Percentiles rank a stretch among this genome's conserved stretches.
These are phyloP conservation scores for Aplysina aerophoba DNA, from an alignment of 37 sponge, comb jelly and placozoan species.

Conservation along the genomic window DNA sequence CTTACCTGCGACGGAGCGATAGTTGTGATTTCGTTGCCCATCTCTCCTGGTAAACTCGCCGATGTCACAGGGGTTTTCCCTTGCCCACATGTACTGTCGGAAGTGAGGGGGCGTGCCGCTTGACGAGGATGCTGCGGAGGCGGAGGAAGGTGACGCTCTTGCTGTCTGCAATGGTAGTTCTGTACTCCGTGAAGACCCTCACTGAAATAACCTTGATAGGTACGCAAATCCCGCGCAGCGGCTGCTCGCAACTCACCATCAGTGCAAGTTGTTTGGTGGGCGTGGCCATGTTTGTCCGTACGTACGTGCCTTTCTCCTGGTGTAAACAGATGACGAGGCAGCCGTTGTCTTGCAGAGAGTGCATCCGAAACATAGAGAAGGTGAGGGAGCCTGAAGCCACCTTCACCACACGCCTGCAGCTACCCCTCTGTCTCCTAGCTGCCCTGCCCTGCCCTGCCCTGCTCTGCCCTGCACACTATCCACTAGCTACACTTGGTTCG, in stretches of 20 bases:
- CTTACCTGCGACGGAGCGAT: constrained; percentile 77
- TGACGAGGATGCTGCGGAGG: not conserved
- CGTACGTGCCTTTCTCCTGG: not conserved
- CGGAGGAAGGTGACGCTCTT: not conserved
- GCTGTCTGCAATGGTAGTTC: not conserved
- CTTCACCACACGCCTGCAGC: too few relatives aligned
- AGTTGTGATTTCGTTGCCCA: constrained; percentile 90
- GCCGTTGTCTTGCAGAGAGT: not conserved
- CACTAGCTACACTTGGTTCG: too few relatives aligned
- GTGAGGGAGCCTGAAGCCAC: too few relatives aligned
- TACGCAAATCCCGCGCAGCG: not conserved
- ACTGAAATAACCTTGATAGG: constrained; percentile 3
- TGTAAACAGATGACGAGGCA: not conserved
- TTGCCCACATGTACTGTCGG: not conserved
- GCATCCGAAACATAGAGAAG: too few relatives aligned
- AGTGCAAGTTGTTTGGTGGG: not conserved
- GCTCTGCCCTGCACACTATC: too few relatives aligned
- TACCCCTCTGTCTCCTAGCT: too few relatives aligned
- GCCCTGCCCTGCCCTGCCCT: too few relatives aligned
- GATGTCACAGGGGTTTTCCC: not conserved
- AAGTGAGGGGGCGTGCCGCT: not conserved
- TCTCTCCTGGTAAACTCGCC: not conserved
- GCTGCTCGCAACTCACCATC: too few relatives aligned
- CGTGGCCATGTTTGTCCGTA: not conserved
- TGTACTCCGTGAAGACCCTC: constrained; percentile 7